Evolutionary conservation across 2,797 vertebrate species (phyloP), one percentile per base, ranked within the genome.

Genomic region (Sebastiscus albofasciatus): DNA sequence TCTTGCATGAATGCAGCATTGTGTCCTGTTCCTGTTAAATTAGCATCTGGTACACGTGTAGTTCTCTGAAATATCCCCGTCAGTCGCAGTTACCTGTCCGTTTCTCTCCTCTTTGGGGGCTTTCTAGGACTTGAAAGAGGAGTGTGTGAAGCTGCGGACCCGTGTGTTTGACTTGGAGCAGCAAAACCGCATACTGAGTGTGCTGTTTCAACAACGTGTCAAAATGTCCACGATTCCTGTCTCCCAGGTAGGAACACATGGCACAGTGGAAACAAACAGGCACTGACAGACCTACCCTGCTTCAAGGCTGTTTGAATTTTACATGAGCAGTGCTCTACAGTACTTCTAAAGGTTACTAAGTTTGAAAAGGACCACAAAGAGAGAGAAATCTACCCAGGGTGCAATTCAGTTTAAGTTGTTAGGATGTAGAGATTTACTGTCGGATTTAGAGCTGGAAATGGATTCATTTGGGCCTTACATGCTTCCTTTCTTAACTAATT

Each of bases 101-200:
- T 64, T 67, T 52, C 24, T 65, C 8, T 26, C 62, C 49, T 72
- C 56, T 55, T 24, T 13, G 58, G 33, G 46, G 27, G 49, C 2
- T 73, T 66, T 79, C 8, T 68, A 98, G 97, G 97, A 97, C 94
- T 90, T 98, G 83, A 97, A 97, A 76, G 97, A 98, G 78, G 97
- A 98, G 73, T 98, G 97, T 81, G 94, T 98, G 92, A 97, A 98
- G 93, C 92, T 98, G 87, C 95, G 97, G 88, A 98, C 97, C 1
- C 96, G 97, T 55, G 97, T 98, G 81, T 98, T 97, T 91, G 97
- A 98, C 94, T 92, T 98, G 94, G 97, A 98, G 82, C 97, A 97
- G 91, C 97, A 98, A 86, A 98, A 98, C 91, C 96, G 96, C 85
- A 97, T 96, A 0, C 90, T 98, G 86, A 97, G 95, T 8, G 94